Percentiles rank a stretch among this genome's conserved stretches.
These are phyloP conservation scores for Sarcophilus harrisii DNA, from an alignment of 2,797 vertebrate genomes.

Conservation along the genomic window DNA sequence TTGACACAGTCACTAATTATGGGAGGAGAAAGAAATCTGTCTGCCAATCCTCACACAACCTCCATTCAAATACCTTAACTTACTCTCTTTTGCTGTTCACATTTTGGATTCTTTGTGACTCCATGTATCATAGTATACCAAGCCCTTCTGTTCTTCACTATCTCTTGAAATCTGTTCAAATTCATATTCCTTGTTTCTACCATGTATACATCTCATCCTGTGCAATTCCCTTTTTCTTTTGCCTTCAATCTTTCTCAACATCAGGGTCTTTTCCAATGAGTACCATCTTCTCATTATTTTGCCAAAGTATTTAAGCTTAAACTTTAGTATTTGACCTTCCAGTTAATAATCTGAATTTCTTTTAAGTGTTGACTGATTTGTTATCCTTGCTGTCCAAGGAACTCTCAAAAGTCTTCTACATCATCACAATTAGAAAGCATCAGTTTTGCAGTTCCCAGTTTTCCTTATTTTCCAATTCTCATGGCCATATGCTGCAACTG, in stretches of 20 bases:
- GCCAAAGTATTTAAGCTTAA: not conserved
- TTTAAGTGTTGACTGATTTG: not conserved
- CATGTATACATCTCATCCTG: not conserved
- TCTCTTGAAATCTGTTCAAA: not conserved
- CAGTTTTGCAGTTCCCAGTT: not conserved
- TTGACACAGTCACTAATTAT: not conserved
- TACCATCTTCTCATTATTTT: not conserved
- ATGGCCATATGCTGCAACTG: not conserved
- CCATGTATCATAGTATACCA: not conserved
- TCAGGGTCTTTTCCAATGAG: not conserved
- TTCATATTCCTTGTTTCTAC: not conserved
- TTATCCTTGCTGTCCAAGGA: not conserved
- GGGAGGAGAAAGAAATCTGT: not conserved
- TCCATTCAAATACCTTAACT: not conserved
- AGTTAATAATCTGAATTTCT: not conserved
- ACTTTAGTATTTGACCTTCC: not conserved
- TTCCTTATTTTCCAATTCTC: not conserved
- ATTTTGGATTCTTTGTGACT: not conserved
- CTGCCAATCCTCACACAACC: not conserved
- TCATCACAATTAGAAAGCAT: not conserved
- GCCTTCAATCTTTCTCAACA: not conserved
- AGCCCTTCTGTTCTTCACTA: not conserved
- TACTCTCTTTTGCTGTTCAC: not conserved
- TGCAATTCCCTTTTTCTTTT: not conserved
- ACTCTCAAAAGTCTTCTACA: not conserved